A percentile compares a stretch with the other conserved stretches of the same genome.
Conservation (phyloP, 2,888 invertebrate species). For the Drosophila pegasa region DNA sequence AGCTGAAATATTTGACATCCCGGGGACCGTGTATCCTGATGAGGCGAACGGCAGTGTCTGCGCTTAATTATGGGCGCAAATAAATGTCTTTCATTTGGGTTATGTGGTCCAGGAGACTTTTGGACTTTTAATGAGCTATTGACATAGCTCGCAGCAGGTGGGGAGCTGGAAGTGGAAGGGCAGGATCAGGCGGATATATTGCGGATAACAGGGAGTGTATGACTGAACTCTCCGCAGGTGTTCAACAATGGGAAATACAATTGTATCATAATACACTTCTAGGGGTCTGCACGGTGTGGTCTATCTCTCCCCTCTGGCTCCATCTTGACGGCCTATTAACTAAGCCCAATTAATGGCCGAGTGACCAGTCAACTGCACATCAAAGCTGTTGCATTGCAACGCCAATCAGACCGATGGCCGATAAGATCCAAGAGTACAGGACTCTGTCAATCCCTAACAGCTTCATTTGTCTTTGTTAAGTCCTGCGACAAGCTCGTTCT, state of each 20-base stretch:
- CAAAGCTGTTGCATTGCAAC: constrained; percentile 54
- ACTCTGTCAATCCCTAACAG: constrained; percentile 56
- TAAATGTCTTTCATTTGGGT: constrained; percentile 70
- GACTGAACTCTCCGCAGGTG: background rate
- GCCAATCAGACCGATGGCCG: constrained; percentile 49
- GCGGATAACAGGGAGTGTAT: background rate
- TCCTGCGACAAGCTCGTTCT: constrained; percentile 52
- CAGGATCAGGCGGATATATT: background rate
- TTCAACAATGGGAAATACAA: background rate
- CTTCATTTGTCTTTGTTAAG: constrained; percentile 78
- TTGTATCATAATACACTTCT: background rate
- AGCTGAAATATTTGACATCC: constrained; percentile 62
- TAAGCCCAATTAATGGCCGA: constrained; percentile 72
- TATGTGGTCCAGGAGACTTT: constrained; percentile 47
- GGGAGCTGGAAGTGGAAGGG: background rate
- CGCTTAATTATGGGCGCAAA: constrained; percentile 75
- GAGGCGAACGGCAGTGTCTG: constrained; percentile 55
- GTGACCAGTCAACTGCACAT: constrained; percentile 64
- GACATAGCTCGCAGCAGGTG: constrained; percentile 23
- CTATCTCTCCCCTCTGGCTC: background rate
- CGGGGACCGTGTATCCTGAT: constrained; percentile 39
- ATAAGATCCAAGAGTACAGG: constrained; percentile 25
- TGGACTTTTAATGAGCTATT: constrained; percentile 68
- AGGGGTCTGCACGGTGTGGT: background rate
- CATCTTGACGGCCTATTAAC: constrained; percentile 56